phyloP scores from a whole-genome alignment of 1,140 invertebrate species.

The Psix sp. region DNA sequence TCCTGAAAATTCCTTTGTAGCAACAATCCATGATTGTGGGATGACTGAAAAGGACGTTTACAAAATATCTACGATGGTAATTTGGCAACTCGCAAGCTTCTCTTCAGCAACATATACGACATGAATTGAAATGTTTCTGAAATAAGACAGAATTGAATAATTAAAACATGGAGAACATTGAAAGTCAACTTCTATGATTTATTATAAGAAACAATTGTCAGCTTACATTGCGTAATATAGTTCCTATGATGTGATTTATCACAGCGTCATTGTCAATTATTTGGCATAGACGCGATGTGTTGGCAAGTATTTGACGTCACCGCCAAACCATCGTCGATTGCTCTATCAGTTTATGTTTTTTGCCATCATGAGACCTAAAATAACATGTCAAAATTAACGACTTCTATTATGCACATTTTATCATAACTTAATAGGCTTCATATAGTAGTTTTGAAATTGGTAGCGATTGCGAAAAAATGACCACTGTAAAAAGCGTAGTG shows the following conservation, averaged over 20 bases:
- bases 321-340: no score
- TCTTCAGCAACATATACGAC: conserved; percentile 12
- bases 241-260: conserved; percentile 26
- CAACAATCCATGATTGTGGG: conserved; percentile 59
- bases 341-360: no score
- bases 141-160: no score
- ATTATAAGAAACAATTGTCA: not conserved
- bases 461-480: conserved; percentile 29
- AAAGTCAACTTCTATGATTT: no score
- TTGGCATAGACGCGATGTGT: conserved; percentile 25
- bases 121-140: conserved; percentile 19
- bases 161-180: no score
- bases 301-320: conserved; percentile 13
- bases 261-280: conserved; percentile 28
- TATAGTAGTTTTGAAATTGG: no score
- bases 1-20: conserved; percentile 37
- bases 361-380: no score
- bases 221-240: conserved; percentile 22
- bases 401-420: no score
- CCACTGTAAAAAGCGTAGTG: conserved; percentile 28
- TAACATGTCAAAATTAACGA: no score
- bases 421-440: no score
- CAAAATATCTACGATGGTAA: conserved; percentile 1
- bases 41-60: not conserved
- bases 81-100: not conserved